Base-by-base conservation (phyloP, 2,113 vertebrate species). In the Saccopteryx leptura region DNA sequence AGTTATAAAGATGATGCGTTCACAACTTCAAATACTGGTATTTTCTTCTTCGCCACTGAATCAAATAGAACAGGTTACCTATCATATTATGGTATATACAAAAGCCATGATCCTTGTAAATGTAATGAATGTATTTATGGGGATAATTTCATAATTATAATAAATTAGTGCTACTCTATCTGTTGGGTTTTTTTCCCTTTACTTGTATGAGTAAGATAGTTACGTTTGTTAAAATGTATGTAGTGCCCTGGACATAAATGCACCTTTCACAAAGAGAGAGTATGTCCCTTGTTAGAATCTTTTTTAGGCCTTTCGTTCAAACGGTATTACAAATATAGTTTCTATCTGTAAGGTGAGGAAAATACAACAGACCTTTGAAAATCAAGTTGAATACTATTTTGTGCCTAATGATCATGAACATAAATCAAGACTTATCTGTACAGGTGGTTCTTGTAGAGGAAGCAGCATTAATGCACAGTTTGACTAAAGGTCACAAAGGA, bases 401-500 rank as follows among this genome's bases (percentile, higher is more conserved):
- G 78, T 89, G 78, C 66, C 52, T 97, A 98, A 97, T 96, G 39
- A 95, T 95, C 88, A 90, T 7, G 88, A 94, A 93, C 60, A 54
- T 95, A 65, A 19, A 96, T 96, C 97, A 97, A 97, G 60, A 31
- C 52, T 97, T 98, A 97, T 98, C 95, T 98, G 17, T 75, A 82
- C 94, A 98, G 97, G 96, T 97, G 95, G 92, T 84, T 97, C 90
- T 93, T 98, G 87, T 97, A 96, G 76, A 97, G 96, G 97, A 98
- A 98, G 94, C 93, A 98, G 95, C 96, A 97, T 98, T 97, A 96
- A 96, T 97, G 98, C 48, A 95, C 96, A 97, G 69, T 97, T 93
- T 98, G 85, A 96, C 84, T 87, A 96, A 97, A 97, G 94, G 92
- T 98, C 96, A 97, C 58, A 82, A 92, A 97, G 54, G 93, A 98